Percentiles rank a stretch among this genome's conserved stretches.
phyloP scores from a whole-genome alignment of 2,888 invertebrate genomes.

The Pammene fasciana region DNA sequence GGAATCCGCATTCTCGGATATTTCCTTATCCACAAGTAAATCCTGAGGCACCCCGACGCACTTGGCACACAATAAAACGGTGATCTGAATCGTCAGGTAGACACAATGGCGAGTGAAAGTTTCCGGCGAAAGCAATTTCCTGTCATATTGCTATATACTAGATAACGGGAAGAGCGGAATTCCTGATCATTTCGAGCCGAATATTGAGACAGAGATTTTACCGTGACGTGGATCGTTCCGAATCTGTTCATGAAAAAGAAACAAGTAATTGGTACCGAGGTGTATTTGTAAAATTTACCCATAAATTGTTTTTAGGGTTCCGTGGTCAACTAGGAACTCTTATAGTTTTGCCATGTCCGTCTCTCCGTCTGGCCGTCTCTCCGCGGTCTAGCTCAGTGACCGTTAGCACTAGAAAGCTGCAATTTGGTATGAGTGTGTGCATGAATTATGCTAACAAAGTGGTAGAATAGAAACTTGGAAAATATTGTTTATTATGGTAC shows the following conservation, averaged over 20 bases:
- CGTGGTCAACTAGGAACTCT: too few species aligned
- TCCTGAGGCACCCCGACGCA: constrained; percentile 20
- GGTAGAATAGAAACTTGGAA: too few species aligned
- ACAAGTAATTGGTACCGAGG: too few species aligned
- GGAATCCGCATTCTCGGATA: constrained; percentile 14
- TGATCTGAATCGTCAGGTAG: constrained; percentile 41
- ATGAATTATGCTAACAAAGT: too few species aligned
- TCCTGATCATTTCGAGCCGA: constrained; percentile 28
- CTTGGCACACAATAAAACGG: constrained; percentile 40
- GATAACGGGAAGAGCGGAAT: constrained; percentile 32
- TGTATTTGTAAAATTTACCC: too few species aligned
- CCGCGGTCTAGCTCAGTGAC: too few species aligned
- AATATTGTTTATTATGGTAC: too few species aligned
- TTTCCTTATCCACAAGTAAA: constrained; percentile 18
- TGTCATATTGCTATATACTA: constrained; percentile 39
- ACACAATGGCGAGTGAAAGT: constrained; percentile 40
- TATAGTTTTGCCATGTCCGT: too few species aligned
- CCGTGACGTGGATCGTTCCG: background rate
- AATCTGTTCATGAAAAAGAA: background rate
- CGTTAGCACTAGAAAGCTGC: too few species aligned
- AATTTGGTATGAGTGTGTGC: too few species aligned
- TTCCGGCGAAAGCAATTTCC: constrained; percentile 42
- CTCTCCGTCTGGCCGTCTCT: too few species aligned
- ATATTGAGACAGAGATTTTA: constrained; percentile 19
- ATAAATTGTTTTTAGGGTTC: too few species aligned